phyloP scores from a whole-genome alignment of 2,113 vertebrate genomes.

The Phycodurus eques region DNA sequence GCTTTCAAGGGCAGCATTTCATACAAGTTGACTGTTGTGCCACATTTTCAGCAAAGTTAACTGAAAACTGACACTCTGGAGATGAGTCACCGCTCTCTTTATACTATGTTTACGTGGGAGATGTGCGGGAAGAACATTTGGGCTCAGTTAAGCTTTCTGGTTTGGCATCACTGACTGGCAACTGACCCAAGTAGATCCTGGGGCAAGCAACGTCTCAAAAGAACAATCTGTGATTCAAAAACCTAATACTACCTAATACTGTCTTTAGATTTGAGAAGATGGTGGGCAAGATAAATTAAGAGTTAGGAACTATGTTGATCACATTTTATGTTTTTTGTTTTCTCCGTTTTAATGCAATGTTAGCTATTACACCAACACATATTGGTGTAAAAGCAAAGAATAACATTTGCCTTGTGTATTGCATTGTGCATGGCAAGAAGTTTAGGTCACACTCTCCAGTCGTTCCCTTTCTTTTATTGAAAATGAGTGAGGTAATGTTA shows the following conservation, averaged over 20 bases:
- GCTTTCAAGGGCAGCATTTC: background rate
- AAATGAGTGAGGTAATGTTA: no score
- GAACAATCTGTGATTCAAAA: background rate
- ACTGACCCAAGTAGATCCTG: background rate
- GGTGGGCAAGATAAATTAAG: background rate
- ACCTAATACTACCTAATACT: background rate
- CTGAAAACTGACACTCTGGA: constrained; percentile 10
- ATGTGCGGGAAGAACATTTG: background rate
- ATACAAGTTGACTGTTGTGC: background rate
- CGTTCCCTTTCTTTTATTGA: background rate
- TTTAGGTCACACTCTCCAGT: no score
- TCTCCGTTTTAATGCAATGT: no score
- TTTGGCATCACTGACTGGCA: constrained; percentile 1
- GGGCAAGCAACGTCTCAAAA: background rate
- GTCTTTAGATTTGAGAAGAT: background rate
- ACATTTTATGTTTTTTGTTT: background rate
- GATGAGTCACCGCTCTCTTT: background rate
- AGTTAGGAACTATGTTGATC: background rate
- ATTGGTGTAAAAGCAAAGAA: background rate
- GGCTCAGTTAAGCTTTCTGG: background rate
- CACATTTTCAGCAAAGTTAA: background rate
- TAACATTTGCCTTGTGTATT: no score
- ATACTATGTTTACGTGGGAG: background rate
- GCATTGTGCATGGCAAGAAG: no score
- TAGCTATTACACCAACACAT: background rate